phyloP scores from a whole-genome alignment of 2,888 invertebrate species.

The Timema cristinae region DNA sequence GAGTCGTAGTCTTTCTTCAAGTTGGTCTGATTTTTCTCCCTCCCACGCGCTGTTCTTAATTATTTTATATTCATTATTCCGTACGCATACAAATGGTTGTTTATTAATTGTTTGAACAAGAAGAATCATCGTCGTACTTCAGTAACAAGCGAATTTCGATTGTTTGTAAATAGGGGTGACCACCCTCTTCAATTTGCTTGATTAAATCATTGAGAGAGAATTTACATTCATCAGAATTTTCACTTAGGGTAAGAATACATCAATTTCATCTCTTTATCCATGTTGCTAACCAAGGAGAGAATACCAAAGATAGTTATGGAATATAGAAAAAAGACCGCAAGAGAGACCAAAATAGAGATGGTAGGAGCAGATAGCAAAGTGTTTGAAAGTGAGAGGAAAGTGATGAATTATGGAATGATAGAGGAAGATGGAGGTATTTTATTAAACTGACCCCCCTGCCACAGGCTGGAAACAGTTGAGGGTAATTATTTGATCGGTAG shows the following conservation, averaged over 20 bases:
- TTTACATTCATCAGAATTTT: neutral
- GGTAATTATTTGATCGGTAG: too few relatives aligned
- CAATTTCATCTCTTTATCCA: neutral
- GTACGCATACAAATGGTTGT: conserved; percentile 28
- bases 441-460: too few relatives aligned
- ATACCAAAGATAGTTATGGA: too few relatives aligned
- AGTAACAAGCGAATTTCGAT: neutral
- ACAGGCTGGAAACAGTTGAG: too few relatives aligned
- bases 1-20: conserved; percentile 32
- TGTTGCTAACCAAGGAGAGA: too few relatives aligned
- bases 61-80: conserved; percentile 33
- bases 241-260: neutral
- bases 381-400: too few relatives aligned
- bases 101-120: neutral
- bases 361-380: too few relatives aligned
- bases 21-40: conserved; percentile 1
- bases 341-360: too few relatives aligned
- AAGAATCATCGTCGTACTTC: neutral
- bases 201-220: conserved; percentile 1
- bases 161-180: neutral
- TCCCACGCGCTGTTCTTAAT: neutral
- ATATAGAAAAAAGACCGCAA: too few relatives aligned
- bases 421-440: too few relatives aligned
- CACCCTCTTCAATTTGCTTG: neutral
- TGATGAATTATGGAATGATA: too few relatives aligned